Evolutionary conservation across 2,888 invertebrate species (phyloP), one percentile per base, ranked within the genome.

Genomic region (Drosophila mercatorum): DNA sequence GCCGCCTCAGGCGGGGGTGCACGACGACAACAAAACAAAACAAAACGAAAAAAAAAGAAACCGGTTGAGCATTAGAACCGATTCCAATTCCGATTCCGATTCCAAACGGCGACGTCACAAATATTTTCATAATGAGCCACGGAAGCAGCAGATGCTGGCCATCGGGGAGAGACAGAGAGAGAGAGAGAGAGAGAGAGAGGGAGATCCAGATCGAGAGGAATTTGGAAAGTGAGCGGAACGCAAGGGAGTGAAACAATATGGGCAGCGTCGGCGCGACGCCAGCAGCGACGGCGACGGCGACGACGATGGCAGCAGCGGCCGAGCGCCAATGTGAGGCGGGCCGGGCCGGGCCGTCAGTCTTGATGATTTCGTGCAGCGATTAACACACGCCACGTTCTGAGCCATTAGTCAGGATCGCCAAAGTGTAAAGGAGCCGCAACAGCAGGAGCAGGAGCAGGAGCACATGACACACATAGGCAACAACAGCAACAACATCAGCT

Each of bases 331-430:
- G 64, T 58, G 58, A 68, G 62, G 56, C 72, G 56, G 67, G 53
- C 53, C 58, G 56, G 55, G 43, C 56, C 57, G 57, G 57, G 47
- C 57, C 79, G 81, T 91, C 91, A 91, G 91, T 91, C 91, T 90
- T 89, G 78, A 89, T 89, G 88, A 90, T 91, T 90, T 89, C 92
- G 91, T 88, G 83, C 81, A 89, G 81, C 90, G 88, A 88, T 88
- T 89, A 91, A 90, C 91, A 91, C 83, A 79, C 87, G 76, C 72
- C 64, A 68, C 72, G 69, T 77, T 68, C 74, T 69, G 56, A 72
- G 74, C 77, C 77, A 69, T 59, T 41, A 69, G 28, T 41, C 43
- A 41, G 47, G 40, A 53, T 14, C 41, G 58, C 12, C 53, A 65
- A 53, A 46, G 26, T 38, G 62, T 22, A 5, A 55, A 46, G 44